Base-by-base conservation (phyloP, 1,140 invertebrate species). In the Sycophaga agraensis region DNA sequence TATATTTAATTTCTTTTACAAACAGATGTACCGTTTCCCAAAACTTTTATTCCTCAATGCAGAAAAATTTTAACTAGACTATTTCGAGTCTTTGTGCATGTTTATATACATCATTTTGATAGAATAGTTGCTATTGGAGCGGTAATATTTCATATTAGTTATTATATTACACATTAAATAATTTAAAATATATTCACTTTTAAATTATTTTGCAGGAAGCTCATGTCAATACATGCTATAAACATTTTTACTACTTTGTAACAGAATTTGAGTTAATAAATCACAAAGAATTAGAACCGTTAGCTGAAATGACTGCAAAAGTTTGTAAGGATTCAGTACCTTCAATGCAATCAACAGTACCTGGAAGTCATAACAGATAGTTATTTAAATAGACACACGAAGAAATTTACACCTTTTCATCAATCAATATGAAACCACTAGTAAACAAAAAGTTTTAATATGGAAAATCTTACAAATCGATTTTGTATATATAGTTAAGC, bases 101-200 rank as follows among this genome's bases (percentile, higher is more conserved):
- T 97, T n/a, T 97, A 97, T 74, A 96, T 97, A 66, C 94, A 97
- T 81, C 94, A 97, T 80, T 97, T 97, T 83, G 94, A 97, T 76
- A 85, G 92, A 71, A 86, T 97, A 63, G 87, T 93, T 28, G n/a
- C n/a, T n/a, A n/a, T n/a, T n/a, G n/a, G n/a, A n/a, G n/a, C n/a
- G n/a, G n/a, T n/a, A n/a, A n/a, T n/a, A n/a, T n/a, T n/a, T n/a
- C n/a, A n/a, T n/a, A n/a, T n/a, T n/a, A n/a, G n/a, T n/a, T n/a
- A n/a, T n/a, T 59, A 40, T 31, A 43, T 24, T 35, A 42, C 31
- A 48, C 28, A 26, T 43, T 19, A 11, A 55, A 11, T 42, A n/a
- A n/a, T 50, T 48, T 11, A 42, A 45, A 14, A 37, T 12, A 46
- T 35, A 34, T 22, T 51, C 37, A 37, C 17, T n/a, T 50, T 12